Evolutionary conservation across 2,888 invertebrate genomes (phyloP).

Genomic region (Drosophila rubida): DNA sequence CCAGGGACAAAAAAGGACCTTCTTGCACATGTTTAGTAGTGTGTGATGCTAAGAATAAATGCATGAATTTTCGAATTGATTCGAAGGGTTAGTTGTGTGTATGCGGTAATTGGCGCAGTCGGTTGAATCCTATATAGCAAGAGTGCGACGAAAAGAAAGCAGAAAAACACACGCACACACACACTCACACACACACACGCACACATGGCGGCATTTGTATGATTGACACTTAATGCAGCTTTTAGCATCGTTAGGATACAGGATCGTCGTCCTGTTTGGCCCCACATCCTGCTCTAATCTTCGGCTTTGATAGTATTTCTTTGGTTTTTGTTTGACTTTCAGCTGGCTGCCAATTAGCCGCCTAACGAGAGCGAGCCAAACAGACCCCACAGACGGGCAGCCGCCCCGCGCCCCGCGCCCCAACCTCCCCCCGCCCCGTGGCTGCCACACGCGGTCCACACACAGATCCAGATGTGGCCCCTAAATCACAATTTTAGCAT

Average conservation of each 20-base stretch:
- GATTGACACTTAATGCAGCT: constrained; percentile 77
- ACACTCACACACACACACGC: not conserved
- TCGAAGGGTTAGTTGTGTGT: not conserved
- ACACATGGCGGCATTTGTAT: constrained; percentile 35
- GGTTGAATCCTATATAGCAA: too few relatives aligned
- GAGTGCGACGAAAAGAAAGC: not conserved
- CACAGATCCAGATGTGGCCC: not conserved
- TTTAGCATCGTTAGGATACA: constrained; percentile 77
- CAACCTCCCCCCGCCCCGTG: not conserved
- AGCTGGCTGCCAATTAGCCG: constrained; percentile 73
- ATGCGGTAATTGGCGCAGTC: not conserved
- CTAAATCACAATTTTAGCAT: constrained; percentile 58
- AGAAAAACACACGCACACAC: not conserved
- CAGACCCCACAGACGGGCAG: not conserved
- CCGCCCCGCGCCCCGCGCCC: not conserved
- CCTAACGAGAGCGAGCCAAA: constrained; percentile 46
- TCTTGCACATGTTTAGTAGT: too few relatives aligned
- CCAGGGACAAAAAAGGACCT: too few relatives aligned
- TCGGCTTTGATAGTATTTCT: constrained; percentile 75
- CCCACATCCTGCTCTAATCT: constrained; percentile 50
- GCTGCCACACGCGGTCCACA: not conserved
- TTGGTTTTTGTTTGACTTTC: constrained; percentile 72
- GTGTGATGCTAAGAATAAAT: not conserved
- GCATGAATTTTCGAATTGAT: not conserved
- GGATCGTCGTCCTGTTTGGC: constrained; percentile 48